Evolutionary conservation across 2,113 vertebrate species (phyloP), one percentile per base, ranked within the genome.

Genomic region (Anguilla rostrata): DNA sequence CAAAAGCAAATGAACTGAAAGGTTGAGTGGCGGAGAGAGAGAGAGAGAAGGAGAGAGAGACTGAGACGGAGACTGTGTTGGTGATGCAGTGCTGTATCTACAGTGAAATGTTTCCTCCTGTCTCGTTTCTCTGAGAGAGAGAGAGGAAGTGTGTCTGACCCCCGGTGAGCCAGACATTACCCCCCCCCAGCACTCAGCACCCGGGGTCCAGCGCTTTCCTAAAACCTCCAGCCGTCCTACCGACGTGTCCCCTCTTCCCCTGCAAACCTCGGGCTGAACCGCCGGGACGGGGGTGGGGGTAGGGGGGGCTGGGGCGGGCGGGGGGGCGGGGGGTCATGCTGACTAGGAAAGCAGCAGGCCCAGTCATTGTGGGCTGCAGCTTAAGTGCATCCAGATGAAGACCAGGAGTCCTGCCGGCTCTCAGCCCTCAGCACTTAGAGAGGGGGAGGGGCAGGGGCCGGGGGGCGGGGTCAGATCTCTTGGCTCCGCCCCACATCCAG

Each of bases 311-410:
- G 22, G 83, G 78, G 82, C 3, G 43, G 3, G 43, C 60, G 85
- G 85, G 80, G 22, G 83, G 78, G 81, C 57, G 85, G 80, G 22
- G 83, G 78, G 81, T 63, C 81, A 91, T 86, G 79, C 85, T 92
- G 90, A 93, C 91, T 90, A 92, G 90, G 83, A 91, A 92, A 94
- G 89, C 88, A 92, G 91, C 85, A 79, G 88, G 66, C 88, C 2
- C 40, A 26, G 49, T 56, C 88, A 81, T 22, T 79, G 60, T 82
- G 14, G 90, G 89, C 87, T 78, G 85, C 66, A 63, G 87, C 81
- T 86, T 94, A 93, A 93, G 91, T 78, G 87, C 86, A 91, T 91
- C 90, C 94, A 94, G 93, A 93, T 95, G 93, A 89, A 56, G 34
- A 43, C 53, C 4, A 49, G 82, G 12, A 66, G 85, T 84, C 88